Conservation (phyloP, 2,113 vertebrate species). For the Andinoacara biseriatus region DNA sequence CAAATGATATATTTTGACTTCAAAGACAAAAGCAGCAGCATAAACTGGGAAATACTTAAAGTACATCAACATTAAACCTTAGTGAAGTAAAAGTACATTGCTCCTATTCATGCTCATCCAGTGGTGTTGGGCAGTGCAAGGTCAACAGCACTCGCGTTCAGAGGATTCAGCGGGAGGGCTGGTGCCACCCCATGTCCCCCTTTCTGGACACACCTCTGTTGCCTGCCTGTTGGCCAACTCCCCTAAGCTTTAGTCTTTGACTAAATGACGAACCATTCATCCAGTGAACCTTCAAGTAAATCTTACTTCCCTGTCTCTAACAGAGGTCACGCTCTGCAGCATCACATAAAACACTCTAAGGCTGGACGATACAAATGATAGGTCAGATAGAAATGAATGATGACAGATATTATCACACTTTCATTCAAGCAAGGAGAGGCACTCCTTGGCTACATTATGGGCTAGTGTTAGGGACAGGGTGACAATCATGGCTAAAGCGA, state of each 20-base stretch:
- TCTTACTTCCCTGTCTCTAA: constrained; percentile 2
- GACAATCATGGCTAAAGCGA: constrained; percentile 3
- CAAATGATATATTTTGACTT: too few species aligned
- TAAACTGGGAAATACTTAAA: too few species aligned
- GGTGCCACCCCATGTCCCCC: background rate
- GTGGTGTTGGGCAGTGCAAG: background rate
- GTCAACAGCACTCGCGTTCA: background rate
- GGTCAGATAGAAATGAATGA: constrained; percentile 38
- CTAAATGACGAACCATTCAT: background rate
- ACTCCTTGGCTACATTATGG: constrained; percentile 14
- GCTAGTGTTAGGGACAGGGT: background rate
- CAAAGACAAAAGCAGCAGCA: background rate
- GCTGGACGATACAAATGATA: constrained; percentile 21
- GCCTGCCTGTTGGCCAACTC: background rate
- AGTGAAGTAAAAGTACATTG: background rate
- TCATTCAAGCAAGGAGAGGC: constrained; percentile 15
- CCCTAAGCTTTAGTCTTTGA: background rate
- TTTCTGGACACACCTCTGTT: background rate
- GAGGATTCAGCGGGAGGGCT: background rate
- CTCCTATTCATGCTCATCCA: background rate
- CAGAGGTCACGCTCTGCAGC: constrained; percentile 46
- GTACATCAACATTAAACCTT: too few species aligned
- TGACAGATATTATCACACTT: constrained; percentile 41
- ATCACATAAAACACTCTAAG: constrained; percentile 49
- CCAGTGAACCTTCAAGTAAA: constrained; percentile 14